Conservation (phyloP, 2,888 invertebrate genomes). For the Azorinus chamasolen region DNA sequence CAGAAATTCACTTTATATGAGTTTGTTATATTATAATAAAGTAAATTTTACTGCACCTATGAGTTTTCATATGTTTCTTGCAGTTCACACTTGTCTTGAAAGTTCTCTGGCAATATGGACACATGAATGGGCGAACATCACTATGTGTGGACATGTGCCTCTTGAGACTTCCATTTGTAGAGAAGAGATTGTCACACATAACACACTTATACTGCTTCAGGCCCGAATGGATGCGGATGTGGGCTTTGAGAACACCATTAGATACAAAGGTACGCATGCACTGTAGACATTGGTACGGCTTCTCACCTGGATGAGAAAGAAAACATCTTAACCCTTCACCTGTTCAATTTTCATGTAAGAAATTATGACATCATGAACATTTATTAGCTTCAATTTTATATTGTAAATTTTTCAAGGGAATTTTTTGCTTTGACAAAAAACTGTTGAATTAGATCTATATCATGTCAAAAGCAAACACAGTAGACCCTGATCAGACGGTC, state of each 20-base stretch:
- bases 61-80: slow-evolving; percentile 90
- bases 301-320: slow-evolving; percentile 83
- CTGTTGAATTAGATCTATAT: too few relatives aligned
- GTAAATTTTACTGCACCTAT: too few relatives aligned
- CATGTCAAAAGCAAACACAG: too few relatives aligned
- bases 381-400: too few relatives aligned
- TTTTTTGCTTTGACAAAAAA: too few relatives aligned
- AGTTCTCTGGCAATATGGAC: slow-evolving; percentile 89
- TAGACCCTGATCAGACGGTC: too few relatives aligned
- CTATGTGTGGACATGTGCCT: slow-evolving; percentile 92
- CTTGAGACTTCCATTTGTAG: slow-evolving; percentile 91
- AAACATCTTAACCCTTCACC: too few relatives aligned
- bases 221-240: slow-evolving; percentile 88
- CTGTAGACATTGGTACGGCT: slow-evolving; percentile 86
- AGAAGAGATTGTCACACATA: slow-evolving; percentile 89
- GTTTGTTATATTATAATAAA: too few relatives aligned
- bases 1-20: too few relatives aligned
- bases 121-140: slow-evolving; percentile 86
- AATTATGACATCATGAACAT: too few relatives aligned
- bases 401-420: too few relatives aligned
- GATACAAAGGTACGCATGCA: slow-evolving; percentile 87
- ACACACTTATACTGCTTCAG: slow-evolving; percentile 89
- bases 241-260: slow-evolving; percentile 88
- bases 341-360: too few relatives aligned
- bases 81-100: slow-evolving; percentile 89